Evolutionary conservation across 2,113 vertebrate genomes (phyloP).

Genomic region (Saimiri boliviensis): DNA sequence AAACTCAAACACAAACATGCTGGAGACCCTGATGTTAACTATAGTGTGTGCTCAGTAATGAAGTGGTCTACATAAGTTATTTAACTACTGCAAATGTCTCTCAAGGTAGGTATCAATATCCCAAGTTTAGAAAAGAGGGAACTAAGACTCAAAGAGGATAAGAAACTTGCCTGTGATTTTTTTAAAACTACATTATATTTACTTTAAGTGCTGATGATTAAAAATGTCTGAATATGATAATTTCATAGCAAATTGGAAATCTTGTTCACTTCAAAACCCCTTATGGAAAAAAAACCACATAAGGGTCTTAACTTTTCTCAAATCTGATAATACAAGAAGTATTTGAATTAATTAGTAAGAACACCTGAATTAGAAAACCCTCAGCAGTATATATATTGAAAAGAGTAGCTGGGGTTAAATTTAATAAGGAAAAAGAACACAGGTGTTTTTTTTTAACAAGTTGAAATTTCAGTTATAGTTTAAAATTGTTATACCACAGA

Average conservation of each 20-base stretch:
- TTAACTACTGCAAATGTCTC: neutral
- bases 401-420: neutral
- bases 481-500: neutral
- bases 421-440: constrained; percentile 27
- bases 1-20: constrained; percentile 23
- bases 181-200: neutral
- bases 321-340: constrained; percentile 23
- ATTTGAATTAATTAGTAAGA: constrained; percentile 55
- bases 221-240: constrained; percentile 73
- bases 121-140: neutral
- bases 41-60: neutral
- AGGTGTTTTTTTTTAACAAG: neutral
- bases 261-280: constrained; percentile 58
- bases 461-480: neutral
- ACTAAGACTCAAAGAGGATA: neutral
- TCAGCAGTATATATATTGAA: neutral
- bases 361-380: constrained; percentile 29
- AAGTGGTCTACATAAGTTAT: neutral
- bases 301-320: neutral
- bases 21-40: neutral
- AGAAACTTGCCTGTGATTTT: neutral
- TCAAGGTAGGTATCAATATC: neutral
- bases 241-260: constrained; percentile 69
- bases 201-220: constrained; percentile 57
- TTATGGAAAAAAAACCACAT: constrained; percentile 51